Base-by-base conservation (phyloP, 2,888 invertebrate species). In the Seladonia tumulorum region DNA sequence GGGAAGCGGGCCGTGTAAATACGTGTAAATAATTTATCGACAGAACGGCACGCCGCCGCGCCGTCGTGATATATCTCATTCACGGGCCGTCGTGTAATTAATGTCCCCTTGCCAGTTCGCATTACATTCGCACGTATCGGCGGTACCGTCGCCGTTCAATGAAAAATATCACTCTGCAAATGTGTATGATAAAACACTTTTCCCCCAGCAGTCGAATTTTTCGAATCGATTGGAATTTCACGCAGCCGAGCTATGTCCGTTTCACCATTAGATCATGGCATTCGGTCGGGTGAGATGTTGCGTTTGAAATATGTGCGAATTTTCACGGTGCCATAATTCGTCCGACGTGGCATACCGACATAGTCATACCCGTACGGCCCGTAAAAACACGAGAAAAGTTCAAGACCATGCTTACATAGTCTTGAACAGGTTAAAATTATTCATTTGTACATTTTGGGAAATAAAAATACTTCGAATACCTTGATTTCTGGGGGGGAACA, bases 21-120 rank as follows among this genome's bases (percentile, higher is more conserved):
- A 83, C 74, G 79, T 76, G 88, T 86, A 85, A 90, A 90, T 90
- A 88, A 90, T 90, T 90, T 90, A 90, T 90, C 83, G 86, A 81
- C 79, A 68, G 71, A 71, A 83, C 79, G 74, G 82, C 81, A 77
- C 81, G 80, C 71, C 82, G 78, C 63, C 47, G 66, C 81, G 10
- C 22, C 84, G 81, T 83, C 84, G 81, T 83, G 86, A 87, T 90
- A 84, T 78, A 86, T 87, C 84, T 87, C 83, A 76, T 86, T 78
- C 83, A 70, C 76, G 82, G 82, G 81, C 77, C 81, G 80, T 63
- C 75, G 78, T 73, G 83, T 86, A 90, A 89, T 90, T 90, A 90
- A 88, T 90, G 89, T 86, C 83, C 83, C 77, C 70, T 74, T 76
- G 80, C 76, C 71, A 79, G 80, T 39, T 78, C 76, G 25, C 63